phyloP scores from a whole-genome alignment of 1,140 invertebrate genomes.

The Brachionus manjavacas region DNA sequence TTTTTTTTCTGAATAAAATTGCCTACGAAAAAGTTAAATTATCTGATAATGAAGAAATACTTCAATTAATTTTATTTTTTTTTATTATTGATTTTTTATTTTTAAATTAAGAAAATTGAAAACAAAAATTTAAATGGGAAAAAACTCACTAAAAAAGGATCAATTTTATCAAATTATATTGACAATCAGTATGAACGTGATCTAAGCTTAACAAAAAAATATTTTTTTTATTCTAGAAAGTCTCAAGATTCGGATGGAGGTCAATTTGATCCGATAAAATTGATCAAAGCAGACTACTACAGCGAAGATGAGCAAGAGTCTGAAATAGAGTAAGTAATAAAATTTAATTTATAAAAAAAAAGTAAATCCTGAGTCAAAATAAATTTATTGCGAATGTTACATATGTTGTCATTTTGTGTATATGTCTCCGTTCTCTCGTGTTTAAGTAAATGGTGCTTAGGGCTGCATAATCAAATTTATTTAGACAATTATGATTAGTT shows the following conservation, averaged over 20 bases:
- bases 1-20: too few relatives aligned
- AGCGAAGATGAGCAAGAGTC: neutral
- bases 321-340: neutral
- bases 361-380: neutral
- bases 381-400: constrained; percentile 6
- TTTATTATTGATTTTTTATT: neutral
- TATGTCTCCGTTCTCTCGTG: neutral
- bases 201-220: neutral
- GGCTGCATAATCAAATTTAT: neutral
- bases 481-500: constrained; percentile 14
- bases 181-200: neutral
- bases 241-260: neutral
- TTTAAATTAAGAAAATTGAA: neutral
- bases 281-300: constrained; percentile 1
- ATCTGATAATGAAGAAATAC: neutral
- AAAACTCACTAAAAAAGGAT: constrained; percentile 48
- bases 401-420: constrained; percentile 18
- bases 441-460: neutral
- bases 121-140: constrained; percentile 43
- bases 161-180: constrained; percentile 51
- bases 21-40: too few relatives aligned
- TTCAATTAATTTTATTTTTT: neutral
- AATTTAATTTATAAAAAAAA: neutral
- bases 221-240: neutral
- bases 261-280: neutral